phyloP scores from a whole-genome alignment of 2,113 vertebrate genomes.

The Vombatus ursinus region DNA sequence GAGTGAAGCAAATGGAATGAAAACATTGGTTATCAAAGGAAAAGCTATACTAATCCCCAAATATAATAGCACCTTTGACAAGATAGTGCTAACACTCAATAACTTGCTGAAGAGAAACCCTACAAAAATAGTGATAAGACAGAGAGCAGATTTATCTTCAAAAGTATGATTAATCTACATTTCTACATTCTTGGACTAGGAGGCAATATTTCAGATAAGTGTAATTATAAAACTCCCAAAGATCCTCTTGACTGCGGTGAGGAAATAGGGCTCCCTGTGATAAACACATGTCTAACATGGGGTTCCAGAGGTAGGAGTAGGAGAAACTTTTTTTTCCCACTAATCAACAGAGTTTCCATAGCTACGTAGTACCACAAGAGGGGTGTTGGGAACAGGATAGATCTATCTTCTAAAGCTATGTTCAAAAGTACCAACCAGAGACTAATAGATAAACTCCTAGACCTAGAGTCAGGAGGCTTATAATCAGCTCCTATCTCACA shows the following conservation, averaged over 20 bases:
- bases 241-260: neutral
- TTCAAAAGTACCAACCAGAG: neutral
- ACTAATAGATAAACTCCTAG: neutral
- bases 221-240: neutral
- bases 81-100: neutral
- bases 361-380: neutral
- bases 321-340: neutral
- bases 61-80: neutral
- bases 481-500: neutral
- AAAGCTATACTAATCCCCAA: neutral
- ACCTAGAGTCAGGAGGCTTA: neutral
- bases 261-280: neutral
- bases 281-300: neutral
- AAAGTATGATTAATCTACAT: neutral
- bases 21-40: neutral
- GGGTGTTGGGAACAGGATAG: neutral
- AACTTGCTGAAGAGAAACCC: neutral
- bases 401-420: neutral
- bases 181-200: neutral
- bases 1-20: neutral
- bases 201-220: neutral
- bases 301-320: neutral
- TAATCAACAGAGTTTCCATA: neutral
- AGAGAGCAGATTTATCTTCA: neutral
- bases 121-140: neutral